Conservation (phyloP, 2,797 vertebrate species). For the Brachyrhaphis roseni region DNA sequence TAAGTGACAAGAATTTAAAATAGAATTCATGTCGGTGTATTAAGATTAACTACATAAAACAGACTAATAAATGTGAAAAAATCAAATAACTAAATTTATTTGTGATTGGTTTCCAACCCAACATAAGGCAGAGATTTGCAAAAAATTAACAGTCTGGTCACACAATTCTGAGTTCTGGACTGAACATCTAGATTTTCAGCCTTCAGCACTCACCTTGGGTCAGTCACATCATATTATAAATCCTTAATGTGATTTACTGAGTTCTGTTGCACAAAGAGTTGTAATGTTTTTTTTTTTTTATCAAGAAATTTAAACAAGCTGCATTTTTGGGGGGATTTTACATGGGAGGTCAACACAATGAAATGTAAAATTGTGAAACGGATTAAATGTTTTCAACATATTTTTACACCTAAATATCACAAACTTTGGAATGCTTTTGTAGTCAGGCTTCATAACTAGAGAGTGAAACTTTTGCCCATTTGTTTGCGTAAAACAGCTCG, state of each 20-base stretch:
- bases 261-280: background rate
- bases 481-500: background rate
- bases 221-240: background rate
- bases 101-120: background rate
- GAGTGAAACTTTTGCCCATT: background rate
- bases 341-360: background rate
- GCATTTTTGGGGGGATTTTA: background rate
- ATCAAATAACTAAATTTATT: background rate
- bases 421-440: background rate
- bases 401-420: background rate
- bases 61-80: background rate
- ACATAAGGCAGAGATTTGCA: background rate
- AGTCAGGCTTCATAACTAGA: background rate
- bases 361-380: background rate
- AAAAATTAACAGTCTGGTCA: background rate
- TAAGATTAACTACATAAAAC: background rate
- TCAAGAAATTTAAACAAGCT: background rate
- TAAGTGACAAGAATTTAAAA: background rate
- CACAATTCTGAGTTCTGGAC: background rate
- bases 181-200: background rate
- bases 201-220: background rate
- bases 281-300: background rate
- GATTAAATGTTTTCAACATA: background rate
- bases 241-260: background rate
- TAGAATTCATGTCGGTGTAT: background rate